Percentiles rank a stretch among this genome's conserved stretches.
Evolutionary conservation across 2,797 vertebrate species (phyloP).

Genomic region (Australoheros facetus): DNA sequence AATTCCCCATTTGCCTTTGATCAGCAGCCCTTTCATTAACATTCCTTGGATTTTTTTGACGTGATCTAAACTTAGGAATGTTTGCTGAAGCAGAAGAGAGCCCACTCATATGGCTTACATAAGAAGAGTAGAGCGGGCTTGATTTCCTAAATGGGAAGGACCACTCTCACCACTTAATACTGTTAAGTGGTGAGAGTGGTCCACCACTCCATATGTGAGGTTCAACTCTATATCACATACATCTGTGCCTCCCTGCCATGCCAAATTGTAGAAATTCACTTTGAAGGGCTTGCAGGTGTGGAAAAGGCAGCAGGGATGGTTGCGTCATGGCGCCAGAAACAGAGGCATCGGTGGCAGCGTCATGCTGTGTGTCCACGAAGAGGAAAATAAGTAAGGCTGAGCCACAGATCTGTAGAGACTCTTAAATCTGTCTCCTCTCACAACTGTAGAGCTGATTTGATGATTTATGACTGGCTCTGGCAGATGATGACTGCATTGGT

Average conservation of each 20-base stretch:
- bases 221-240: background rate
- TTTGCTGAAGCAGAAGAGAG: constrained; percentile 23
- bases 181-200: background rate
- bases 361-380: background rate
- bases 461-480: constrained; percentile 47
- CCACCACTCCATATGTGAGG: background rate
- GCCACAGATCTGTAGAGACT: constrained; percentile 8
- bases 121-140: constrained; percentile 4
- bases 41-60: constrained; percentile 56
- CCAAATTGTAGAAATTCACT: constrained; percentile 2
- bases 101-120: constrained; percentile 42
- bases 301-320: background rate
- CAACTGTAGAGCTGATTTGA: constrained; percentile 31
- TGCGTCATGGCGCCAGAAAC: constrained; percentile 5
- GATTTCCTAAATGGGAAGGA: constrained; percentile 18
- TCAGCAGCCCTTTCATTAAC: constrained; percentile 58
- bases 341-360: constrained; percentile 23
- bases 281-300: constrained; percentile 10
- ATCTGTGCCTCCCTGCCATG: background rate
- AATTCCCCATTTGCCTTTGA: constrained; percentile 26
- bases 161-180: constrained; percentile 28
- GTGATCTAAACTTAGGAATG: constrained; percentile 34
- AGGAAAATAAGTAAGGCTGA: constrained; percentile 18
- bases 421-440: constrained; percentile 26
- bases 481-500: constrained; percentile 27